These are phyloP conservation scores for Cybosia mesomella DNA, from an alignment of 2,888 invertebrate species.

Conservation along the genomic window DNA sequence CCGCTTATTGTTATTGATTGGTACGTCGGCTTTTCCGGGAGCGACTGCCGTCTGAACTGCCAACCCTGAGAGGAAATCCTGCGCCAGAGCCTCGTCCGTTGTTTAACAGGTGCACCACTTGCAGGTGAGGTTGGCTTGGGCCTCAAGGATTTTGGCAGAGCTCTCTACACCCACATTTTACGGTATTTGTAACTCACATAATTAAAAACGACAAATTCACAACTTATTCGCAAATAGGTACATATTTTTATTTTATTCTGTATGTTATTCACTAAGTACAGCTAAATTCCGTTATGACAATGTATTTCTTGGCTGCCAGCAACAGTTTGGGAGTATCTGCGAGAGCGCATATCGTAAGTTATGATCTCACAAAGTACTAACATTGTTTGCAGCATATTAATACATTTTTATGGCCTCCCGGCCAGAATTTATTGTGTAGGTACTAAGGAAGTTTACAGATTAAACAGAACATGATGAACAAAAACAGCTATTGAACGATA, in stretches of 20 bases:
- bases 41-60: no score
- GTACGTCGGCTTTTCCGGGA: no score
- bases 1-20: no score
- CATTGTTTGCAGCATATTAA: conserved; percentile 52
- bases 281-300: conserved; percentile 19
- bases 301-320: conserved; percentile 37
- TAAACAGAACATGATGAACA: conserved; percentile 34
- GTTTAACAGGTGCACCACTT: no score
- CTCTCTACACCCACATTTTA: no score
- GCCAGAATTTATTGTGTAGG: conserved; percentile 40
- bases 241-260: conserved; percentile 2
- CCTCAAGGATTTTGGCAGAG: no score
- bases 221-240: not conserved
- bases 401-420: conserved; percentile 43
- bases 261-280: conserved; percentile 25
- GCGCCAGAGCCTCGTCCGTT: no score
- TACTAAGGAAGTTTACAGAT: conserved; percentile 39
- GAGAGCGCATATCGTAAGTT: conserved; percentile 37
- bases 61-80: no score
- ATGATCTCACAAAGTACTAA: conserved; percentile 45
- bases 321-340: conserved; percentile 34
- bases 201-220: no score
- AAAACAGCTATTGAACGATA: conserved; percentile 33
- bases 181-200: no score
- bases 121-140: no score